Evolutionary conservation across 1,140 invertebrate genomes (phyloP).

Genomic region (Gyrodactylus bullatarudis): DNA sequence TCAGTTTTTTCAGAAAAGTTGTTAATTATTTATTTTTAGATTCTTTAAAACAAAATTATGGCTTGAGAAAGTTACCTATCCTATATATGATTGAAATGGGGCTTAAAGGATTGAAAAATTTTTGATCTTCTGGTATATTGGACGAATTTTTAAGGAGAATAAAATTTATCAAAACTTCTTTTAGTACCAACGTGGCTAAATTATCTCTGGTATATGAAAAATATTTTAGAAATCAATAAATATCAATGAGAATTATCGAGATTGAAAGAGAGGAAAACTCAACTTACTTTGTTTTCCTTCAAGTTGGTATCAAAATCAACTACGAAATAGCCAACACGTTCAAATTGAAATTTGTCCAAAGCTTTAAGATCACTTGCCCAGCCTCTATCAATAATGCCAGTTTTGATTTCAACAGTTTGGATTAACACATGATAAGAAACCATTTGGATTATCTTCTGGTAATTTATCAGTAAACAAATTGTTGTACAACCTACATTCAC

Average conservation of each 20-base stretch:
- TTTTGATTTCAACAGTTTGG: slow-evolving; percentile 37
- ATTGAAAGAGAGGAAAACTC: too few species aligned
- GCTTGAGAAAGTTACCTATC: too few species aligned
- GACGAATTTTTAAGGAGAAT: too few species aligned
- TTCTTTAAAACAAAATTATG: too few species aligned
- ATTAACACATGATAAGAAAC: slow-evolving; percentile 1
- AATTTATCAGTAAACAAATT: slow-evolving; percentile 23
- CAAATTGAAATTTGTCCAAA: slow-evolving; percentile 53
- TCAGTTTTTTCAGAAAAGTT: too few species aligned
- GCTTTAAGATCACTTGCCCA: slow-evolving; percentile 36
- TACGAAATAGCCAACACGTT: slow-evolving; percentile 72
- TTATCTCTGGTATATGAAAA: neutral
- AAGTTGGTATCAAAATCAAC: slow-evolving; percentile 48
- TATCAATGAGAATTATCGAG: neutral
- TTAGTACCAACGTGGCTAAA: too few species aligned
- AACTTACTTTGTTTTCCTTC: slow-evolving; percentile 25
- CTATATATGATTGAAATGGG: too few species aligned
- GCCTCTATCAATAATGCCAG: slow-evolving; percentile 63
- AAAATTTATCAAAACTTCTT: too few species aligned
- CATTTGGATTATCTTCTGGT: slow-evolving; percentile 4
- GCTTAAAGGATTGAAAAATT: too few species aligned
- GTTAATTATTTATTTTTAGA: too few species aligned
- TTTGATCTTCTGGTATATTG: too few species aligned
- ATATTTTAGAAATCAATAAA: neutral
- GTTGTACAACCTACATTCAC: slow-evolving; percentile 62